Evolutionary conservation across 2,888 invertebrate genomes (phyloP), one percentile per base, ranked within the genome.

Genomic region (Byasa hedistus): DNA sequence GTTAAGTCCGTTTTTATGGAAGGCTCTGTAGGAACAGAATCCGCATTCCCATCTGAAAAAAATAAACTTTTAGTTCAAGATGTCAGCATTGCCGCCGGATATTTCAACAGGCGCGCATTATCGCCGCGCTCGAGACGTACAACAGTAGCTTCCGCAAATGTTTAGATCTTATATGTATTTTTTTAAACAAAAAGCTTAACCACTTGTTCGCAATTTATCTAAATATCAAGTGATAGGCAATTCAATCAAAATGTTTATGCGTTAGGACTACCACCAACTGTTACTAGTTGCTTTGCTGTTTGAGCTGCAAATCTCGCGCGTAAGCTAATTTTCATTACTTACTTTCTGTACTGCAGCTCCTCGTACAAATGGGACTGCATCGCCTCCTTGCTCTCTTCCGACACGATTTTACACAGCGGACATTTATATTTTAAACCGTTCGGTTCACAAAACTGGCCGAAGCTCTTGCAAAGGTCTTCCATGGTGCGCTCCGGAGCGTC

Each of bases 281-380:
- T 39, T 39, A 39, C 15, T 2, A 39, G 15, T 39, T 15, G 15
- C 12, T 27, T 27, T 32, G 10, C 32, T 10, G 32, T 7, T 27
- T 36, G 12, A 36, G 36, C 10, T 10, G 15, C 15, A 15, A 10
- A 32, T 39, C 5, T 22, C 32, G 19, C n/a, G n/a, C 7, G 51
- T 2, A 10, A 19, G n/a, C 36, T 36, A 32, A 36, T 12, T n/a
- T 3, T 19, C 10, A 32, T 32, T 48, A 85, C 89, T 88, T 76
- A 95, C 95, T 93, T 94, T 72, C 93, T 91, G 75, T 95, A 94
- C 60, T 94, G 92, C 32, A 95, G 84, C 75, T 96, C 95, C 74
- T 94, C 93, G 73, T 92, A 95, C 62, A 96, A 81, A 84, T 96
- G 96, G 51, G 93, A 93, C 63, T 93, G 91, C 87, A 96, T 94